Conservation (phyloP, 1,140 invertebrate species). For the Philaenus spumarius region DNA sequence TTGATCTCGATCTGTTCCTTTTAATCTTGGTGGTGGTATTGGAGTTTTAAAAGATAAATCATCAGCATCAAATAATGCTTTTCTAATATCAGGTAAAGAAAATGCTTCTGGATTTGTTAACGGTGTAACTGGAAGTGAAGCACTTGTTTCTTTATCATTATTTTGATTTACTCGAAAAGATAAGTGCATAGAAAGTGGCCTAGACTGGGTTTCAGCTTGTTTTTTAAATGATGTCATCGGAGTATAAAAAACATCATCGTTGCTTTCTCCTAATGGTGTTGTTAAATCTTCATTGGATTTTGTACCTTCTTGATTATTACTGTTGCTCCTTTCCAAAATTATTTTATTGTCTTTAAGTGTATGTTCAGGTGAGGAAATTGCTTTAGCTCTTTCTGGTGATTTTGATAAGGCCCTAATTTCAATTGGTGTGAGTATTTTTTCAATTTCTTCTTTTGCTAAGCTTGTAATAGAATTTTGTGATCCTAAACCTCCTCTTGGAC, state of each 20-base stretch:
- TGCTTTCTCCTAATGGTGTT: not conserved
- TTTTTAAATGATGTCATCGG: constrained; percentile 27
- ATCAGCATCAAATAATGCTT: constrained; percentile 30
- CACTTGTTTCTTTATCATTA: constrained; percentile 10
- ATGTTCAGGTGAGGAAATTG: too few relatives aligned
- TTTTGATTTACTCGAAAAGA: constrained; percentile 19
- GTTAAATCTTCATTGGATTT: not conserved
- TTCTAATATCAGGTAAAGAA: constrained; percentile 34
- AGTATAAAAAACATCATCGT: constrained; percentile 17
- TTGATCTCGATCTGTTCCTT: constrained; percentile 39
- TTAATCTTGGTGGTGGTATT: constrained; percentile 41
- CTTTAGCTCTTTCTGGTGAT: too few relatives aligned
- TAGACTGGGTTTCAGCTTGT: constrained; percentile 5
- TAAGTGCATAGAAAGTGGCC: constrained; percentile 28
- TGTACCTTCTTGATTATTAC: not conserved
- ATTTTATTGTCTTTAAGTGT: too few relatives aligned
- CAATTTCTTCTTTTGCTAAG: constrained; percentile 3
- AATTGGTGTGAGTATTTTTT: too few relatives aligned
- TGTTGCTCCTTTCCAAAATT: constrained; percentile 1
- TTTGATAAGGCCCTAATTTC: too few relatives aligned
- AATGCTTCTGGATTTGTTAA: constrained; percentile 32
- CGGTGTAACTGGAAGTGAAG: constrained; percentile 4
- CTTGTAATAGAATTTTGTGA: constrained; percentile 19
- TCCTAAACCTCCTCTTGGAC: constrained; percentile 16
- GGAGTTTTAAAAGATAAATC: constrained; percentile 41